Evolutionary conservation across 2,888 invertebrate genomes (phyloP), one percentile per base, ranked within the genome.

Genomic region (Ceraclea dissimilis): DNA sequence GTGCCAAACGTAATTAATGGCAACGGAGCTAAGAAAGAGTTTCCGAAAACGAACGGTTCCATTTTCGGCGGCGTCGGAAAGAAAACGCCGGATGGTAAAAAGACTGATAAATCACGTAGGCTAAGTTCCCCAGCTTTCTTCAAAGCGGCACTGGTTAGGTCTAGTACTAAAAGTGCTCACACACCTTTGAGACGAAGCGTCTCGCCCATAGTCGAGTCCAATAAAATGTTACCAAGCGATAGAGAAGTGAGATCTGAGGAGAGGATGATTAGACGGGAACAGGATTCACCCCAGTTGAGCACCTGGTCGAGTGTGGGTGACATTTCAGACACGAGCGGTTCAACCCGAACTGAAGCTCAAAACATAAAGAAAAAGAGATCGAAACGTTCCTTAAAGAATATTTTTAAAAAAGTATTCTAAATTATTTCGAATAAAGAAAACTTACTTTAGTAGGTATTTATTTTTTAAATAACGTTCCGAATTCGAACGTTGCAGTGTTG

Each of bases 321-420:
- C 47, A 65, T 76, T 54, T 77, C 76, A 2, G 52, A 58, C 13
- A 49, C 57, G 6, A 58, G 59, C 20, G 57, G 53, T 49, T 51
- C 58, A 2, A 26, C 55, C n/a, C 52, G 48, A 8, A 49, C 51
- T 70, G 72, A 39, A 5, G 67, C 63, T 53, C 72, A 70, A 52
- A 68, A 65, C 31, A 61, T 68, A 13, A 62, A 66, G 33, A 76
- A 74, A 59, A 84, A 83, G 65, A 74, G 75, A 62, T 82, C 80
- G 66, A 87, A 84, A 69, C 83, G 84, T 67, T 81, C 85, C 66
- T 78, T 90, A 63, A 88, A 85, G 70, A 86, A 84, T 72, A 83
- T 90, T 69, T 80, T 89, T 68, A 88, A 83, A 65, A 89, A 88
- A 78, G 84, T 90, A 68, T 90, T 90, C 78, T 86, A 79, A 82